Evolutionary conservation across 2,888 invertebrate species (phyloP), one percentile per base, ranked within the genome.

Genomic region (Norana najaformis): DNA sequence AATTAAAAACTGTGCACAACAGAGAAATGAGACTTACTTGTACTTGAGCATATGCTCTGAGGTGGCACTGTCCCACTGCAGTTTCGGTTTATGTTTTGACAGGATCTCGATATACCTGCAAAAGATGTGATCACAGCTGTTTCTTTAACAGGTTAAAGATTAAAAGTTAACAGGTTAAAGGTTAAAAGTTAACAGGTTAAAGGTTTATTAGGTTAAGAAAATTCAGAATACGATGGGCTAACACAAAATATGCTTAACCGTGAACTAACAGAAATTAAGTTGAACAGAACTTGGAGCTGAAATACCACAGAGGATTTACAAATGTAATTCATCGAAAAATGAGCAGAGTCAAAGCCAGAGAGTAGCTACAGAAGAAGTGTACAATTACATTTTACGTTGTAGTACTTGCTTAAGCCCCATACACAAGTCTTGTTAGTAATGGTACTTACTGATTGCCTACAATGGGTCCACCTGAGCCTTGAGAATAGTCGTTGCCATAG

Each of bases 401-500:
- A 41, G 41, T 18, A 41, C 18, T 18, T 41, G 8, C 41, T 41
- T 41, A 41, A 11, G 18, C 18, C 23, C 47, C 5, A 23, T 23
- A 23, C 47, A 23, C 20, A n/a, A 0, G 69, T 69, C 30, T 30
- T 69, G 69, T 0, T n/a, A n/a, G 13, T 34, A 16, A 11, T 18
- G 30, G 11, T 35, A 92, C 94, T 94, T 97, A 98, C 93, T 97
- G 97, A 13, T 96, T 96, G 4, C 97, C 97, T 23, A 98, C 95
- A 91, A 98, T 97, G 0, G 98, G 96, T 0, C 97, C 97, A 5
- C 97, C 98, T 4, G 97, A 89, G 92, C 96, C 96, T 0, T 96
- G 96, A 0, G 97, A 97, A 93, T 97, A 98, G 92, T 97, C 97
- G 94, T 98, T 97, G 2, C 98, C 98, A 95, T 98, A 99, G 95